Evolutionary conservation across 2,113 vertebrate species (phyloP).

Genomic region (Monopterus albus): DNA sequence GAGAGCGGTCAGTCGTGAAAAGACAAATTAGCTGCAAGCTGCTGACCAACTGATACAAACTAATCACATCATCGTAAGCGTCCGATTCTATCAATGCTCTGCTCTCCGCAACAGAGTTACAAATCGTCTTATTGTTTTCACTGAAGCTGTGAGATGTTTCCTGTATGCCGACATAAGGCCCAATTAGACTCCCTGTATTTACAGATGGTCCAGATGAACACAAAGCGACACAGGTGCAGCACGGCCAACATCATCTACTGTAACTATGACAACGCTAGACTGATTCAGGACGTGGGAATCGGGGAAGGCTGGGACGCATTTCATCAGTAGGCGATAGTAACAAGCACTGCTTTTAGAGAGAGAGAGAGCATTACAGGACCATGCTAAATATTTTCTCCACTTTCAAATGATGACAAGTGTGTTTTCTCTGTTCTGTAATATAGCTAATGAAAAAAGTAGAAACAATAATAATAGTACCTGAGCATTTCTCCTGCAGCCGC

Average conservation of each 20-base stretch:
- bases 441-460: not conserved
- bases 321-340: slow-evolving; percentile 47
- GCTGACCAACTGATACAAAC: slow-evolving; percentile 79
- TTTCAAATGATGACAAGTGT: slow-evolving; percentile 21
- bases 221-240: slow-evolving; percentile 81
- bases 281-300: slow-evolving; percentile 83
- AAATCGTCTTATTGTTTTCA: slow-evolving; percentile 37
- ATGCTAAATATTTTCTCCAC: slow-evolving; percentile 14
- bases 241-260: slow-evolving; percentile 79
- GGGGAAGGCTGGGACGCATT: slow-evolving; percentile 66
- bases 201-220: slow-evolving; percentile 66
- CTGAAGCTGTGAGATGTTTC: slow-evolving; percentile 29
- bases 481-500: slow-evolving; percentile 35
- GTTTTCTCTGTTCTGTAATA: not conserved
- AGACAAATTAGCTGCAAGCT: slow-evolving; percentile 81
- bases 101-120: slow-evolving; percentile 51
- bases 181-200: slow-evolving; percentile 60
- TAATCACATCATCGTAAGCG: slow-evolving; percentile 70
- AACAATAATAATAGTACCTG: not conserved
- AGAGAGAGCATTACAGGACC: slow-evolving; percentile 4
- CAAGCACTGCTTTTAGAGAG: slow-evolving; percentile 13
- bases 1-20: slow-evolving; percentile 79
- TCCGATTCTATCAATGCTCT: slow-evolving; percentile 67
- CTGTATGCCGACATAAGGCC: slow-evolving; percentile 39
- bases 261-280: slow-evolving; percentile 85